A percentile compares a stretch with the other conserved stretches of the same genome.
These are phyloP conservation scores for human (Homo sapiens) DNA, from an alignment of 2,113 vertebrate genomes.

Conservation along the genomic window GRCh38 chr2:228501-229000, in stretches of 20 bases:
- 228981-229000: not conserved
- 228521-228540: not conserved
- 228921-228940: too few species aligned
- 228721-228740: accelerated
- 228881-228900: not conserved
- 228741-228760: not conserved
- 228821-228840: not conserved
- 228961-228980: not conserved
- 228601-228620: not conserved
- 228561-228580: not conserved
- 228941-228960: accelerated
- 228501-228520: not conserved
- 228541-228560: not conserved
- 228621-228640: not conserved
- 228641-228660: not conserved
- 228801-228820: not conserved
- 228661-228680: not conserved
- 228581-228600: not conserved
- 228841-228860: not conserved
- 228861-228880: not conserved
- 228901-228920: too few species aligned
- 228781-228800: not conserved
- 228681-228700: not conserved
- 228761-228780: too few species aligned
- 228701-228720: not conserved